Evolutionary conservation across 2,113 vertebrate species (phyloP).

Genomic region (Trachemys scripta): DNA sequence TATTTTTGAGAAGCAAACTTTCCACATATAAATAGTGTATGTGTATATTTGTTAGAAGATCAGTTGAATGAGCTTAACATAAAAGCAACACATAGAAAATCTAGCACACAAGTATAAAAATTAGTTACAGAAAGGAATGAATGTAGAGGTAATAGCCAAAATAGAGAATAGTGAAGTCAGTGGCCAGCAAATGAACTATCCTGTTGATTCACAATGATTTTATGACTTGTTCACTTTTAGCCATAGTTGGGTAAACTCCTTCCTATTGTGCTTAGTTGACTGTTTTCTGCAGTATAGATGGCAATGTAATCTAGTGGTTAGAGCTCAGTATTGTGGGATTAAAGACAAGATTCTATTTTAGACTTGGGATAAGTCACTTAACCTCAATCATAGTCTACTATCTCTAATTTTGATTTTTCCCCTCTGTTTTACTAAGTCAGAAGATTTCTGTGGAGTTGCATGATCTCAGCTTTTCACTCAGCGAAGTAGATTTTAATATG

Average conservation of each 20-base stretch:
- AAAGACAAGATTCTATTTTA: neutral
- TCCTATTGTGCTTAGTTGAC: neutral
- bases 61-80: neutral
- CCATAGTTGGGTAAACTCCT: neutral
- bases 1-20: neutral
- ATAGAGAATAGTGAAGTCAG: neutral
- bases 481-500: neutral
- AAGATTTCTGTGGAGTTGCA: neutral
- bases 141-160: neutral
- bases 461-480: slow-evolving; percentile 45
- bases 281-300: neutral
- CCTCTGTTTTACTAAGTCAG: neutral
- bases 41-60: neutral
- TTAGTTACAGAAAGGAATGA: neutral
- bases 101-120: neutral
- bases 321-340: neutral
- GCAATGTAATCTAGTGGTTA: neutral
- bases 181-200: neutral
- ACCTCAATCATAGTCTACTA: neutral
- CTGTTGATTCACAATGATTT: neutral
- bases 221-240: neutral
- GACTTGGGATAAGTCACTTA: neutral
- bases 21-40: neutral
- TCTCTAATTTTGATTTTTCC: neutral
- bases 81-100: neutral